Percentiles rank a stretch among this genome's conserved stretches.
phyloP scores from a whole-genome alignment of 2,797 vertebrate species.

The Acrossocheilus fasciatus region DNA sequence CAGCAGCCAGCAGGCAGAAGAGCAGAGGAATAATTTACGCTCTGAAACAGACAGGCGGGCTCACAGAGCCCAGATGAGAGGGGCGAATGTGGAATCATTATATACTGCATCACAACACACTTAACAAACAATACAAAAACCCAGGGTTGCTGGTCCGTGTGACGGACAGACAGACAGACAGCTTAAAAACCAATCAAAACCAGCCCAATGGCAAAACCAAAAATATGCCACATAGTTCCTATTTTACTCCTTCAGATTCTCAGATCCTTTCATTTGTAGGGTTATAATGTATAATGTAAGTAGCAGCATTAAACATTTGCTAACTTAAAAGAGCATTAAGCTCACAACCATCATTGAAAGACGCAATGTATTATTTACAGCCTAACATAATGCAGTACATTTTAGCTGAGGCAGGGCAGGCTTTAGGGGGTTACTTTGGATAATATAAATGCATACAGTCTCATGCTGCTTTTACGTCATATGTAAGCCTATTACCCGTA shows the following conservation, averaged over 20 bases:
- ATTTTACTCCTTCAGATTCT: background rate
- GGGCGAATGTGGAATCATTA: constrained; percentile 18
- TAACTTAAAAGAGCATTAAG: background rate
- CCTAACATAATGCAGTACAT: background rate
- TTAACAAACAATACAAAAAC: constrained; percentile 2
- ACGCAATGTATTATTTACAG: constrained; percentile 10
- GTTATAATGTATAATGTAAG: constrained; percentile 11
- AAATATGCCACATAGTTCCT: background rate
- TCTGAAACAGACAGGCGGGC: constrained; percentile 52
- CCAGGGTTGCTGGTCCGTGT: constrained; percentile 4
- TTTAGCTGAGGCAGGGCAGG: constrained; percentile 7
- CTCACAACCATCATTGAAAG: background rate
- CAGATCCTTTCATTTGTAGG: background rate
- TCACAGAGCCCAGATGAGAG: constrained; percentile 38
- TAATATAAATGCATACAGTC: constrained; percentile 15
- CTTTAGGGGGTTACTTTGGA: constrained; percentile 1
- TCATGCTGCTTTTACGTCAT: background rate
- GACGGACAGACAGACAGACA: background rate
- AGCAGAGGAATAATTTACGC: constrained; percentile 59
- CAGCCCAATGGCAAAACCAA: background rate
- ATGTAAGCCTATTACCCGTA: background rate
- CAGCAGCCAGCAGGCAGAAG: constrained; percentile 52
- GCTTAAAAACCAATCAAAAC: constrained; percentile 11
- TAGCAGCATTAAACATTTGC: background rate
- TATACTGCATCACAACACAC: constrained; percentile 15